A percentile compares a stretch with the other conserved stretches of the same genome.
These are phyloP conservation scores for Eupithecia inturbata DNA, from an alignment of 2,888 invertebrate genomes.

Conservation along the genomic window DNA sequence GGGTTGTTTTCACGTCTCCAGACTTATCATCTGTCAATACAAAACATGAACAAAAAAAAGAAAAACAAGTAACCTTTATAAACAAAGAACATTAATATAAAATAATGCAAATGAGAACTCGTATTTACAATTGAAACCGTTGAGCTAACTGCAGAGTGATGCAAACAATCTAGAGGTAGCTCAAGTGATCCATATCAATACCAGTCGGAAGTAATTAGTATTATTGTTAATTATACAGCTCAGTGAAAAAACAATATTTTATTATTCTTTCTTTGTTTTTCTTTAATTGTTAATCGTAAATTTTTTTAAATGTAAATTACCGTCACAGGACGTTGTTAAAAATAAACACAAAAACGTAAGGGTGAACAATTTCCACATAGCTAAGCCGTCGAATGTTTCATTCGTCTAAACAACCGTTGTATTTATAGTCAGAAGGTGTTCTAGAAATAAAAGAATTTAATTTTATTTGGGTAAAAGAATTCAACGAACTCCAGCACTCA, in stretches of 20 bases:
- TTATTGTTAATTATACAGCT: neutral
- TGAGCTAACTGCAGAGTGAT: no score
- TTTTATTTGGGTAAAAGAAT: neutral
- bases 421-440: neutral
- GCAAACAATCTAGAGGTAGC: no score
- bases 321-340: neutral
- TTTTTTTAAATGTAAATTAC: neutral
- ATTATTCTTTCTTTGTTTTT: no score
- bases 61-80: no score
- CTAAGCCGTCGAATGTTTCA: neutral
- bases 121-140: no score
- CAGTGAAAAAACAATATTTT: neutral
- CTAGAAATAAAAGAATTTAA: neutral
- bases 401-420: neutral
- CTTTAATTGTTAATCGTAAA: no score
- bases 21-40: no score
- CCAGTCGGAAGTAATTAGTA: neutral
- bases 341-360: neutral
- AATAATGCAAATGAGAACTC: no score
- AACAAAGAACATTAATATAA: no score
- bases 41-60: no score
- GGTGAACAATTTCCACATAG: neutral
- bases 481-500: neutral
- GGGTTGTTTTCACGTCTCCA: no score
- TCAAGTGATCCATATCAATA: neutral